Evolutionary conservation across 2,113 vertebrate genomes (phyloP), one percentile per base, ranked within the genome.

Genomic region (Thunnus maccoyii): DNA sequence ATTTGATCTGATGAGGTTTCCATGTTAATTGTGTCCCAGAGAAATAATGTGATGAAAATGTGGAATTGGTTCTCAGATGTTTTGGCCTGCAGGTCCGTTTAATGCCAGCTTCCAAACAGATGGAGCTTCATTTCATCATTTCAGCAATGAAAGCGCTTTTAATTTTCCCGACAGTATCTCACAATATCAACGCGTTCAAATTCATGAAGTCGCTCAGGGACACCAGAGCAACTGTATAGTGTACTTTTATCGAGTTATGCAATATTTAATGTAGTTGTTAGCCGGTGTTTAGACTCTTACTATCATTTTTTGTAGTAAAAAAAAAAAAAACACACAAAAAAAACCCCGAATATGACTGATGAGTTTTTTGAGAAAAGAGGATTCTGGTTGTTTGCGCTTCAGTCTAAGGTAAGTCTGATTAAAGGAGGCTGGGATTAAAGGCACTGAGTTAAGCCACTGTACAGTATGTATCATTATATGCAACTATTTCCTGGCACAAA

Each of bases 81-180:
- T 86, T 67, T 2, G 14, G 61, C 56, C 62, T 13, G 20, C 80
- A 73, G 75, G 67, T 78, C 81, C 20, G 15, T 80, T 85, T 51
- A 63, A 51, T 84, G 54, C 65, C 78, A 79, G 56, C 51, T 60
- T 67, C 51, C 75, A 68, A 22, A 85, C 82, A 85, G 79, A 87
- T 63, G 76, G 72, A 75, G 82, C 57, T 72, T 41, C 36, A 41
- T 41, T 8, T 41, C 36, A 41, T 74, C 56, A 9, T 65, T 55
- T 54, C 47, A 76, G 44, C 27, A 8, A n/a, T 22, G 15, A 58
- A 55, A 76, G 55, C 17, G 66, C 12, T 47, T 57, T 67, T 22
- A 22, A 20, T 83, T 63, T 4, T 41, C 55, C 51, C 27, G 41
- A 54, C 16, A 41, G 3, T 4, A 30, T 44, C 14, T 13, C 55